These are phyloP conservation scores for Ochropleura leucogaster DNA, from an alignment of 2,888 invertebrate species.

Conservation along the genomic window DNA sequence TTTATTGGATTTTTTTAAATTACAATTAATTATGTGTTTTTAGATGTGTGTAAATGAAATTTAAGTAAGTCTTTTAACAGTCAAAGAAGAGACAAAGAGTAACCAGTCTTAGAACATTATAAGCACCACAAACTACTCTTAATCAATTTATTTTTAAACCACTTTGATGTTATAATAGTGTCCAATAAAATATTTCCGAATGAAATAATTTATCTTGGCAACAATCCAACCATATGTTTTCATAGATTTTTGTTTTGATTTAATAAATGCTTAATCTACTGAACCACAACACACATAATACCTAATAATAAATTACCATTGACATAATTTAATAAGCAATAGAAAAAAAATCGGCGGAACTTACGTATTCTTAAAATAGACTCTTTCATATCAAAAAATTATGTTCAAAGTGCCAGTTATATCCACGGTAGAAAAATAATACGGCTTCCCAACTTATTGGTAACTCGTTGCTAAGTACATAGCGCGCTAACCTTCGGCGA, in stretches of 20 bases:
- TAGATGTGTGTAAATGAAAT: too few species aligned
- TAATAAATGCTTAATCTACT: constrained; percentile 5
- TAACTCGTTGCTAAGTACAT: constrained; percentile 48
- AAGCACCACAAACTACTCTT: not conserved
- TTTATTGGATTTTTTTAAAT: too few species aligned
- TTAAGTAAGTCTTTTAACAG: not conserved
- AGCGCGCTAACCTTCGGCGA: constrained; percentile 46
- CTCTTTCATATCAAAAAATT: constrained; percentile 62
- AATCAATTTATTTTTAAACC: constrained; percentile 12
- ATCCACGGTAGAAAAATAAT: constrained; percentile 68
- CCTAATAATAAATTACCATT: not conserved
- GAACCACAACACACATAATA: not conserved
- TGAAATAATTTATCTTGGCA: constrained; percentile 57
- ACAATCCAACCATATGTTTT: constrained; percentile 34
- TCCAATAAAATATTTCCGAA: constrained; percentile 47
- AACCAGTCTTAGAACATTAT: not conserved
- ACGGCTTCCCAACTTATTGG: constrained; percentile 72
- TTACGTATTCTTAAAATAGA: constrained; percentile 51
- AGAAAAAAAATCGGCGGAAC: constrained; percentile 8
- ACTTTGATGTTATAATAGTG: constrained; percentile 44
- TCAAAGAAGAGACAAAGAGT: not conserved
- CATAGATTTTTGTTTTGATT: constrained; percentile 33
- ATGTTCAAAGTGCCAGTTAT: constrained; percentile 74
- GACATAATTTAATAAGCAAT: not conserved
- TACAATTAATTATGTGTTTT: too few species aligned